Evolutionary conservation across 2,797 vertebrate species (phyloP).

Genomic region (Heterohyrax brucei): DNA sequence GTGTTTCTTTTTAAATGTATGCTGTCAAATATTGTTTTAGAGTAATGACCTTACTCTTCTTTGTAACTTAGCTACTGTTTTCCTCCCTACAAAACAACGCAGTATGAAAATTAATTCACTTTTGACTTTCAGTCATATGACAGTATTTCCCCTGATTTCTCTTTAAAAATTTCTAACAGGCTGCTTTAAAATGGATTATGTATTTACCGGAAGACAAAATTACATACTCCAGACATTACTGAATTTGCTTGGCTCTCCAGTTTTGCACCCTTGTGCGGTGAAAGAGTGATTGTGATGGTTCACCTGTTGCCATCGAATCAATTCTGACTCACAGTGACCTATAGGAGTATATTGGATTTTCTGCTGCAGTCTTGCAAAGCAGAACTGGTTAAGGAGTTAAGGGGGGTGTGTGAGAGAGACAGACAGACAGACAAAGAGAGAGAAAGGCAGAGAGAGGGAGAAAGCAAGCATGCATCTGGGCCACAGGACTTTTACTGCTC

Average conservation of each 20-base stretch:
- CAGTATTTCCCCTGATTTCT: slow-evolving; percentile 47
- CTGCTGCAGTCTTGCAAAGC: not conserved
- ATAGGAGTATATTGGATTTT: not conserved
- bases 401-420: not conserved
- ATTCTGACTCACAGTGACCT: too few species aligned
- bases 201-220: not conserved
- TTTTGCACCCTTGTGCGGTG: not conserved
- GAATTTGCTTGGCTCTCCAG: not conserved
- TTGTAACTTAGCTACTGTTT: not conserved
- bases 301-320: too few species aligned
- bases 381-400: not conserved
- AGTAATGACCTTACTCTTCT: not conserved
- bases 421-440: too few species aligned
- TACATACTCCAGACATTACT: not conserved
- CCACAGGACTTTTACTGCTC: not conserved
- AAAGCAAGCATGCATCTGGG: not conserved
- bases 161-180: not conserved
- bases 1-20: not conserved
- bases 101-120: slow-evolving; percentile 39
- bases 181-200: slow-evolving; percentile 29
- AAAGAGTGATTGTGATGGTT: not conserved
- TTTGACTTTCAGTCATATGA: not conserved
- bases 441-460: not conserved
- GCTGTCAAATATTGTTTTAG: not conserved
- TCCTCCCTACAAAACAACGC: not conserved